Percentiles rank a stretch among this genome's conserved stretches.
Evolutionary conservation across 1,140 invertebrate species (phyloP).

Genomic region (Drosophila mojavensis): DNA sequence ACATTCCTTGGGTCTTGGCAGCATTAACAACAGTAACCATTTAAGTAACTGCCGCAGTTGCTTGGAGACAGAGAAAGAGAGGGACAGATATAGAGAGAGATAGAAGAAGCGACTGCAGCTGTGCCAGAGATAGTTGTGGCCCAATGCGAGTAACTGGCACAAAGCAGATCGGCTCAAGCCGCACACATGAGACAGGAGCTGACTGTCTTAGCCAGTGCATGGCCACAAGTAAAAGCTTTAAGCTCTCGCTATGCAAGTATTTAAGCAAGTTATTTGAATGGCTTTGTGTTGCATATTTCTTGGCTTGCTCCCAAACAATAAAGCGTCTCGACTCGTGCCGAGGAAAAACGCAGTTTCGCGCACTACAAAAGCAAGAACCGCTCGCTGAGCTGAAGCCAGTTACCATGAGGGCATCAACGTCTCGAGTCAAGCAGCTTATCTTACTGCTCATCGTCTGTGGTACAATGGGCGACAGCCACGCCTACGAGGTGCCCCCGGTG

Average conservation of each 20-base stretch:
- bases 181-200: too few species aligned
- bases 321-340: conserved; percentile 24
- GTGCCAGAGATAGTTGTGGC: conserved; percentile 57
- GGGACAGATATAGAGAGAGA: not conserved
- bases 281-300: conserved; percentile 62
- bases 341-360: conserved; percentile 45
- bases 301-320: conserved; percentile 51
- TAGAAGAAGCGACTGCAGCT: conserved; percentile 25
- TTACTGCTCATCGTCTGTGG: conserved; percentile 14
- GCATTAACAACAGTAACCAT: conserved; percentile 55
- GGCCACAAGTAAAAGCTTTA: conserved; percentile 49
- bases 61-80: not conserved
- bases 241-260: conserved; percentile 65
- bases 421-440: conserved; percentile 31
- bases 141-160: conserved; percentile 34
- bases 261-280: conserved; percentile 55
- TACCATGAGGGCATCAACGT: conserved; percentile 23
- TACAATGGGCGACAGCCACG: conserved; percentile 3
- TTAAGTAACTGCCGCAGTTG: conserved; percentile 53
- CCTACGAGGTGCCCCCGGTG: conserved; percentile 85
- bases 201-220: not conserved
- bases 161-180: conserved; percentile 17
- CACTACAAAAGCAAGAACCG: conserved; percentile 48
- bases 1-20: conserved; percentile 42
- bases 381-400: conserved; percentile 36